Evolutionary conservation across 2,797 vertebrate genomes (phyloP).

Genomic region (Mastacembelus armatus): DNA sequence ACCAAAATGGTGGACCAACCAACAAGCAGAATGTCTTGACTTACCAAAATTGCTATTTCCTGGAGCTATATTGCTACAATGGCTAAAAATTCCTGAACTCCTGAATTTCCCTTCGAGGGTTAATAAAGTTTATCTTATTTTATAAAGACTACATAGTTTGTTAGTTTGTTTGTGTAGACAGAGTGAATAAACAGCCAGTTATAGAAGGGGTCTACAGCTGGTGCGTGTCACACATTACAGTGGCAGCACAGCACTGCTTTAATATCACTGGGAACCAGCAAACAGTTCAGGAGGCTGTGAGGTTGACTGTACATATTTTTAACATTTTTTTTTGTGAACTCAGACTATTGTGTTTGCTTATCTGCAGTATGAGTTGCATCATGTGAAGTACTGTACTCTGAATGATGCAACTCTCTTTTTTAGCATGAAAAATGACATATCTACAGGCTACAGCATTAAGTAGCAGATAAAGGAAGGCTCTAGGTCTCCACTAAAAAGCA

Average conservation of each 20-base stretch:
- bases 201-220: neutral
- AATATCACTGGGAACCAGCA: constrained; percentile 6
- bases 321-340: constrained; percentile 23
- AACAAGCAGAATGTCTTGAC: neutral
- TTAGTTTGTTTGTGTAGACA: constrained; percentile 8
- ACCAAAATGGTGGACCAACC: neutral
- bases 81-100: no score
- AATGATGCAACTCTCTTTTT: constrained; percentile 63
- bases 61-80: neutral
- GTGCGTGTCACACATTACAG: constrained; percentile 9
- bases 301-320: constrained; percentile 38
- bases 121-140: no score
- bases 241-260: constrained; percentile 12
- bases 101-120: no score
- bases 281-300: neutral
- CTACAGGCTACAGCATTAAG: constrained; percentile 23
- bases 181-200: constrained; percentile 16
- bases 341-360: constrained; percentile 66
- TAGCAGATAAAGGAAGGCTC: constrained; percentile 28
- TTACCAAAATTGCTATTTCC: neutral
- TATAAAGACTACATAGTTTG: constrained; percentile 8
- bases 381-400: constrained; percentile 44
- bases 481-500: constrained; percentile 24
- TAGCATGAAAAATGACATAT: constrained; percentile 50
- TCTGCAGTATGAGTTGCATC: constrained; percentile 66